Evolutionary conservation across 2,888 invertebrate species (phyloP), one percentile per base, ranked within the genome.

Genomic region (Theretra japonica): DNA sequence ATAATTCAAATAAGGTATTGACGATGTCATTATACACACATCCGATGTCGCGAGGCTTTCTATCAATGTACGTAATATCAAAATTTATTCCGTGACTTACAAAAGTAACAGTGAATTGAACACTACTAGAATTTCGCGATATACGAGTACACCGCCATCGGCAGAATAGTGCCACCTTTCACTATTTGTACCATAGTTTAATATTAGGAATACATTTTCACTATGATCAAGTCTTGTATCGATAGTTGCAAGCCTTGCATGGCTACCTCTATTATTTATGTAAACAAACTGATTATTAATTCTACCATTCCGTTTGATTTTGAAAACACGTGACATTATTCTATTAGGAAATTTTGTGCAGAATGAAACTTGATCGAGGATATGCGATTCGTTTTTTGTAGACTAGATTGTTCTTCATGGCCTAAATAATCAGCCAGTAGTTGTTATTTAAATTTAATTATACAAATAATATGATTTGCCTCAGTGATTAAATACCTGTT

Each of bases 381-480:
- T 41, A 48, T 48, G 48, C 65, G n/a, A 65, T 70, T 4, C 58
- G 17, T 75, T 75, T 80, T 78, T 77, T 75, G 74, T 71, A 75
- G 74, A 76, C 76, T 71, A 78, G 74, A 80, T 77, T 76, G 17
- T 59, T 58, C 28, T 48, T 71, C 62, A 33, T 50, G 62, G 68
- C 33, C 70, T 70, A 73, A 73, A 79, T 84, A 84, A 83, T 78
- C 72, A 79, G 74, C 77, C 72, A 73, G 79, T 78, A 76, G 76
- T 68, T 76, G 77, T 82, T 86, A 78, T 79, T 74, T 79, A 79
- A 82, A 71, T 76, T 30, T 80, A 80, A 82, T 81, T 80, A 75
- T 21, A 50, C n/a, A 68, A 50, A 59, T 21, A n/a, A 57, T 68
- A 48, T 59, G 25, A 65, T 50, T 23, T 68, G 57, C 25, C 59